Conservation (phyloP, 2,113 vertebrate species). For the Indri indri region DNA sequence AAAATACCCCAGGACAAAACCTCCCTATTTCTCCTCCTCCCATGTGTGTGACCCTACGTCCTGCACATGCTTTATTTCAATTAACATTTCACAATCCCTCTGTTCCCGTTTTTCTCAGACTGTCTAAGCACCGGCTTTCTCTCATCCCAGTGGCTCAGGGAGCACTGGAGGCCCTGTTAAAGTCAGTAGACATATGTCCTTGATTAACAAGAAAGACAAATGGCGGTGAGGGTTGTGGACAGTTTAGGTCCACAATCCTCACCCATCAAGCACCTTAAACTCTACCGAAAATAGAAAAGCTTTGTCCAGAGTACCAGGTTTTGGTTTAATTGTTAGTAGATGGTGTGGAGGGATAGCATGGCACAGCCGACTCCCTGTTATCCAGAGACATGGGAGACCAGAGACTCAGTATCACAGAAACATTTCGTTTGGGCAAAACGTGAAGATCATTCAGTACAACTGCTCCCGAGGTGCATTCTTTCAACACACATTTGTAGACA, state of each 20-base stretch:
- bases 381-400: background rate
- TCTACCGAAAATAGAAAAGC: slow-evolving; percentile 1
- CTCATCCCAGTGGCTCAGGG: background rate
- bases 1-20: background rate
- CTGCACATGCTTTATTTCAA: slow-evolving; percentile 53
- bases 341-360: background rate
- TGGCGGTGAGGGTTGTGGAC: background rate
- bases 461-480: background rate
- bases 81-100: slow-evolving; percentile 39
- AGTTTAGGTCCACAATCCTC: background rate
- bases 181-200: slow-evolving; percentile 32
- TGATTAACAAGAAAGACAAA: slow-evolving; percentile 58
- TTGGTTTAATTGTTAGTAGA: background rate
- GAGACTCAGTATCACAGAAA: background rate
- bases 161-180: background rate
- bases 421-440: background rate
- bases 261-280: background rate
- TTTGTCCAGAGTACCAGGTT: background rate
- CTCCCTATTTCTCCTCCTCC: background rate
- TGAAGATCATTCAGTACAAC: background rate
- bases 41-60: background rate
- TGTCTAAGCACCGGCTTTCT: background rate
- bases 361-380: background rate
- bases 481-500: background rate
- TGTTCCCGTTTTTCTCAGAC: slow-evolving; percentile 13